Conservation (phyloP, 2,797 vertebrate species). For the Mus caroli region DNA sequence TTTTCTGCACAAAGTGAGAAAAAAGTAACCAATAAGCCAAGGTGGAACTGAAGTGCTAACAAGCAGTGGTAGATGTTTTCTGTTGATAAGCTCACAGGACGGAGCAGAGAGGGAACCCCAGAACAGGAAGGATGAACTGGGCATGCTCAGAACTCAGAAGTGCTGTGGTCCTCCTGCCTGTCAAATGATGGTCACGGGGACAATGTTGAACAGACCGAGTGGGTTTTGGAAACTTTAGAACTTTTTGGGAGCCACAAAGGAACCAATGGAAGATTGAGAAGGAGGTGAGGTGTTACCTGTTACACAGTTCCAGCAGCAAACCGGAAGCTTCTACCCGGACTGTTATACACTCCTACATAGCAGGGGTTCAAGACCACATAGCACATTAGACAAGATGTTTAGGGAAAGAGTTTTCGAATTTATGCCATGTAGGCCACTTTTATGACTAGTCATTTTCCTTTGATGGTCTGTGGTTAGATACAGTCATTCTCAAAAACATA, state of each 20-base stretch:
- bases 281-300: neutral
- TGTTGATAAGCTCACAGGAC: neutral
- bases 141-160: conserved; percentile 19
- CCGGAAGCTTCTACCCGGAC: neutral
- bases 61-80: neutral
- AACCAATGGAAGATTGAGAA: neutral
- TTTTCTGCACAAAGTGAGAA: neutral
- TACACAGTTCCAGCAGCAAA: neutral
- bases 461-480: conserved; percentile 51
- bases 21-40: neutral
- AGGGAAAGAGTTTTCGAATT: conserved; percentile 25
- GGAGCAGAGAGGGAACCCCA: neutral
- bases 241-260: conserved; percentile 15
- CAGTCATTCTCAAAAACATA: conserved; percentile 62
- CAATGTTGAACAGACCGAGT: neutral
- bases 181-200: neutral
- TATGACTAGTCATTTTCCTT: conserved; percentile 48
- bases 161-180: neutral
- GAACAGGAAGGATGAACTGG: neutral
- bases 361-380: neutral
- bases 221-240: neutral
- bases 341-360: neutral
- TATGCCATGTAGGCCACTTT: neutral
- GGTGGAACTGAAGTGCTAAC: neutral
- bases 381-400: conserved; percentile 13